Evolutionary conservation across 2,113 vertebrate genomes (phyloP).

Genomic region (Rhinogobius similis): DNA sequence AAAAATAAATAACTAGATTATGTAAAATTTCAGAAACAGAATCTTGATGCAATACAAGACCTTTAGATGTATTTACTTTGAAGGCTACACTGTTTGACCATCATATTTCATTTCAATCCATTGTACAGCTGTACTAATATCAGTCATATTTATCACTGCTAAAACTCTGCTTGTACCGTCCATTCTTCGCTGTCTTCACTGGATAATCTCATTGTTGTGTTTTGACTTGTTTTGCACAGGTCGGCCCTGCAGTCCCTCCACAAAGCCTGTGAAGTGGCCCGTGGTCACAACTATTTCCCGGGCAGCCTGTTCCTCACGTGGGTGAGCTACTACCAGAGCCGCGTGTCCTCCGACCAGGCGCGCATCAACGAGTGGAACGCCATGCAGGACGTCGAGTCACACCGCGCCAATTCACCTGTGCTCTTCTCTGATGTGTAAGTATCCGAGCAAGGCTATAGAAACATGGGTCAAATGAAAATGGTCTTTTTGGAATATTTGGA

Average conservation of each 20-base stretch:
- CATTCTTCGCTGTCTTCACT: too few relatives aligned
- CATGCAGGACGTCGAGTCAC: conserved; percentile 95
- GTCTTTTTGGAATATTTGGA: too few relatives aligned
- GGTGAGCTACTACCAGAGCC: conserved; percentile 98
- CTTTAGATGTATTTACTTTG: background rate
- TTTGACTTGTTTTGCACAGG: conserved; percentile 68
- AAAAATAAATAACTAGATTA: too few relatives aligned
- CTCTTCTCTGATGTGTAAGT: conserved; percentile 94
- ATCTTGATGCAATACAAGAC: background rate
- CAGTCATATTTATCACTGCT: too few relatives aligned
- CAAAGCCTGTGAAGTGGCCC: conserved; percentile 95
- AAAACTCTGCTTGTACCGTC: too few relatives aligned
- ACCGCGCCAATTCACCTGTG: conserved; percentile 92
- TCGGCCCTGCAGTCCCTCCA: conserved; percentile 95
- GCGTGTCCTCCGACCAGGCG: conserved; percentile 89
- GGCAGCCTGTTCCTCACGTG: conserved; percentile 97
- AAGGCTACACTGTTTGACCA: background rate
- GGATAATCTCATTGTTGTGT: background rate
- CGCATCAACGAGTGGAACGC: conserved; percentile 98
- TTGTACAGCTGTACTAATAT: background rate
- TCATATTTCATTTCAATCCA: too few relatives aligned
- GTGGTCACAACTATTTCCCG: conserved; percentile 95
- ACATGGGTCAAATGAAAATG: too few relatives aligned
- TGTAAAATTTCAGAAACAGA: too few relatives aligned
- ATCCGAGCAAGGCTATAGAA: background rate